Percentiles rank a stretch among this genome's conserved stretches.
phyloP scores from a whole-genome alignment of 2,888 invertebrate species.

The Anarsia innoxiella region DNA sequence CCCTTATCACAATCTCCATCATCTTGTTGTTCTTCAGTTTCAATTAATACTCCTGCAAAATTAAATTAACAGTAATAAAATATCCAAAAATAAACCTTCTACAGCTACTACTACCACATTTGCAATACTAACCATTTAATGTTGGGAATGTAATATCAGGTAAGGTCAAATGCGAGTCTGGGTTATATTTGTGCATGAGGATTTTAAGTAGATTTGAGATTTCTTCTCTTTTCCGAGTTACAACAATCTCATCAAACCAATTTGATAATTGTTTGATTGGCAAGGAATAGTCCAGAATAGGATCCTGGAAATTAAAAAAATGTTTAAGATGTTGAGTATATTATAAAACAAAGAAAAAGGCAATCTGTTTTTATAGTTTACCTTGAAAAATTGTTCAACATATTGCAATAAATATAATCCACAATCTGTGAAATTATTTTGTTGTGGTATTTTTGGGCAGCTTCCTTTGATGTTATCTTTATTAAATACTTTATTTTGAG shows the following conservation, averaged over 20 bases:
- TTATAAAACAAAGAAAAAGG: too few relatives aligned
- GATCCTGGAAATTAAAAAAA: constrained; percentile 77
- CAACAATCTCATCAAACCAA: constrained; percentile 92
- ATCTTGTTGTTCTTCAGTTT: constrained; percentile 75
- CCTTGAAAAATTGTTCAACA: constrained; percentile 96
- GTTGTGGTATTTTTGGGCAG: constrained; percentile 96
- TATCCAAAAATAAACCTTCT: too few relatives aligned
- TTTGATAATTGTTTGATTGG: constrained; percentile 87
- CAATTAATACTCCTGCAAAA: constrained; percentile 74
- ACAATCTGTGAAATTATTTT: constrained; percentile 97
- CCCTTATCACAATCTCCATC: constrained; percentile 69
- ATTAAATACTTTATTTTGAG: constrained; percentile 80
- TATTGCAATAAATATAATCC: constrained; percentile 97
- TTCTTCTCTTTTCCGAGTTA: constrained; percentile 90
- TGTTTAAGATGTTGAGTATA: neutral
- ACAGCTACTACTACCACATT: too few relatives aligned
- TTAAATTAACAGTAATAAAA: neutral
- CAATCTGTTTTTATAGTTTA: constrained; percentile 36
- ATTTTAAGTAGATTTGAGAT: constrained; percentile 85
- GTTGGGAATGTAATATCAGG: constrained; percentile 86
- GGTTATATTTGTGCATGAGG: constrained; percentile 83
- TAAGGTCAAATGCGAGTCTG: constrained; percentile 78
- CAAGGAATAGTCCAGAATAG: constrained; percentile 85
- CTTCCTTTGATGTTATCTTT: constrained; percentile 91
- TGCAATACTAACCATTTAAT: constrained; percentile 73